These are phyloP conservation scores for Paraplagusia blochii DNA, from an alignment of 2,113 vertebrate species.

Conservation along the genomic window DNA sequence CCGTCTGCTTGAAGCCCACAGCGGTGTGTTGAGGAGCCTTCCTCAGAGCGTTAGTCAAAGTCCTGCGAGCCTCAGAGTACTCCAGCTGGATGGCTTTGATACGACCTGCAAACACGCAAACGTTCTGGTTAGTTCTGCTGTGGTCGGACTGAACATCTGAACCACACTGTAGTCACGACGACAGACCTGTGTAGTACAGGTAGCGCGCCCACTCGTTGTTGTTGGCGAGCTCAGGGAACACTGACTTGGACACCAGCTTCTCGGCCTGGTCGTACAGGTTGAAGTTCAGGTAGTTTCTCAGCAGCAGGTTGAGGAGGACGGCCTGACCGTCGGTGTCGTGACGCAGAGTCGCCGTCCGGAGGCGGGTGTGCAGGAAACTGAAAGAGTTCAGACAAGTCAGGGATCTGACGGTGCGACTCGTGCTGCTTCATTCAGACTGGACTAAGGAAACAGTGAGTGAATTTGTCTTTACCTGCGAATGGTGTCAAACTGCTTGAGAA, in stretches of 20 bases:
- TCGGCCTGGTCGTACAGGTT: slow-evolving; percentile 97
- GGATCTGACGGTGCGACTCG: too few relatives aligned
- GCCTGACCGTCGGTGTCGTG: slow-evolving; percentile 94
- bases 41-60: slow-evolving; percentile 93
- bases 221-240: slow-evolving; percentile 96
- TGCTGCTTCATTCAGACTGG: too few relatives aligned
- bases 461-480: slow-evolving; percentile 83
- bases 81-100: slow-evolving; percentile 98
- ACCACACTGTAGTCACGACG: too few relatives aligned
- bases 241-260: slow-evolving; percentile 94
- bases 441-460: background rate
- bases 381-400: accelerated
- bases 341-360: slow-evolving; percentile 91
- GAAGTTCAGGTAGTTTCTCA: slow-evolving; percentile 95
- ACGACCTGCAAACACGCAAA: slow-evolving; percentile 77
- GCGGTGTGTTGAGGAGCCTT: slow-evolving; percentile 97
- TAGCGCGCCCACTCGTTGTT: slow-evolving; percentile 99
- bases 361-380: slow-evolving; percentile 89
- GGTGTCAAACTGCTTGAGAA: slow-evolving; percentile 87
- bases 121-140: too few relatives aligned
- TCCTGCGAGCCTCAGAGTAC: slow-evolving; percentile 91
- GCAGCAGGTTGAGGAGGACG: slow-evolving; percentile 91
- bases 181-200: slow-evolving; percentile 92
- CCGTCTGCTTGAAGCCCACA: slow-evolving; percentile 97
- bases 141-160: too few relatives aligned